phyloP scores from a whole-genome alignment of 2,797 vertebrate genomes.

The Hipposideros larvatus region DNA sequence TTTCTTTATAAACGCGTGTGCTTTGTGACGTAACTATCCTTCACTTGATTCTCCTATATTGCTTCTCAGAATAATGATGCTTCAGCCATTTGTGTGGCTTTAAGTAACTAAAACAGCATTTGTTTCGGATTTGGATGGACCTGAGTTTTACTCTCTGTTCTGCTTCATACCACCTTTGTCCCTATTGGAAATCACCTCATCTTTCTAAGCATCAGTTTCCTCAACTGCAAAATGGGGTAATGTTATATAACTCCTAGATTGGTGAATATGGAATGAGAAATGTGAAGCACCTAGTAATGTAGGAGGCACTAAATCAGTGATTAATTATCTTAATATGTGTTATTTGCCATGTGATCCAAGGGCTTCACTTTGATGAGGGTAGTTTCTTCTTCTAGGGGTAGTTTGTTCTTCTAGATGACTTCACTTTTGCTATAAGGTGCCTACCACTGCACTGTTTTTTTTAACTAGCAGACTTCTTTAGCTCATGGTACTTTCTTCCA shows the following conservation, averaged over 20 bases:
- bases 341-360: not conserved
- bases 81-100: not conserved
- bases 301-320: not conserved
- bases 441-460: not conserved
- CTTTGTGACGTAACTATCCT: not conserved
- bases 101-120: not conserved
- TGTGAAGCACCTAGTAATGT: not conserved
- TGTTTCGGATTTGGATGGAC: not conserved
- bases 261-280: not conserved
- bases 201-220: conserved; percentile 25
- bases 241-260: not conserved
- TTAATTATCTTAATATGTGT: not conserved
- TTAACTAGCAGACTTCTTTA: not conserved
- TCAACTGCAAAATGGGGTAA: not conserved
- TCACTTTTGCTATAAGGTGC: not conserved
- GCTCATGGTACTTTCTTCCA: not conserved
- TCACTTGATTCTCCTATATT: not conserved
- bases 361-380: not conserved
- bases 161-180: not conserved
- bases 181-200: not conserved
- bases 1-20: not conserved
- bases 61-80: not conserved
- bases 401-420: not conserved
- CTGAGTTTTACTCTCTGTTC: not conserved
- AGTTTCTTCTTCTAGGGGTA: not conserved